phyloP scores from a whole-genome alignment of 2,888 invertebrate species.

The Mactromeris polynyma region DNA sequence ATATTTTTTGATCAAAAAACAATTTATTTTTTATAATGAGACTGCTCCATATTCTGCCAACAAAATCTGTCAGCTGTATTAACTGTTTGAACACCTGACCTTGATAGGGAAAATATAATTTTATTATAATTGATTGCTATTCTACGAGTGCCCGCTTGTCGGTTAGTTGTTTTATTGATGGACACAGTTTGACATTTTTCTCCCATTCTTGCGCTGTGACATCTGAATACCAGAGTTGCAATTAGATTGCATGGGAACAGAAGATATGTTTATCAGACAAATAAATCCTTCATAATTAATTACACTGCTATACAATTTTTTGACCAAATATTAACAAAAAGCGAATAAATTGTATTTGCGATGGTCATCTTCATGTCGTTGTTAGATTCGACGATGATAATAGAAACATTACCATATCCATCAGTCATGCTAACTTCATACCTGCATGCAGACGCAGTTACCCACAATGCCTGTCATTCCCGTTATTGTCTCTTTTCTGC shows the following conservation, averaged over 20 bases:
- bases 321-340: slow-evolving; percentile 43
- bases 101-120: slow-evolving; percentile 9
- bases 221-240: slow-evolving; percentile 47
- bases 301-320: slow-evolving; percentile 48
- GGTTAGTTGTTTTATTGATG: not conserved
- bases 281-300: slow-evolving; percentile 57
- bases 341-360: slow-evolving; percentile 46
- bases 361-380: slow-evolving; percentile 21
- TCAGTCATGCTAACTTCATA: slow-evolving; percentile 38
- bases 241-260: slow-evolving; percentile 54
- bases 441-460: slow-evolving; percentile 42
- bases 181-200: slow-evolving; percentile 34
- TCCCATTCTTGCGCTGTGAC: slow-evolving; percentile 32
- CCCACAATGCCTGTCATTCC: slow-evolving; percentile 45
- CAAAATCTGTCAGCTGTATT: not conserved
- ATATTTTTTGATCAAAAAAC: not conserved
- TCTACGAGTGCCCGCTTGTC: slow-evolving; percentile 1
- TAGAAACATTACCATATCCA: slow-evolving; percentile 47
- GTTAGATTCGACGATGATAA: slow-evolving; percentile 44
- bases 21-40: not conserved
- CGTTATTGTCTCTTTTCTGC: slow-evolving; percentile 27
- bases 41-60: not conserved
- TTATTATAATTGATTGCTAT: slow-evolving; percentile 33
- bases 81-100: slow-evolving; percentile 13
- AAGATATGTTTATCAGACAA: slow-evolving; percentile 37